phyloP scores from a whole-genome alignment of 2,113 vertebrate genomes.

The Leptocoma aspasia region DNA sequence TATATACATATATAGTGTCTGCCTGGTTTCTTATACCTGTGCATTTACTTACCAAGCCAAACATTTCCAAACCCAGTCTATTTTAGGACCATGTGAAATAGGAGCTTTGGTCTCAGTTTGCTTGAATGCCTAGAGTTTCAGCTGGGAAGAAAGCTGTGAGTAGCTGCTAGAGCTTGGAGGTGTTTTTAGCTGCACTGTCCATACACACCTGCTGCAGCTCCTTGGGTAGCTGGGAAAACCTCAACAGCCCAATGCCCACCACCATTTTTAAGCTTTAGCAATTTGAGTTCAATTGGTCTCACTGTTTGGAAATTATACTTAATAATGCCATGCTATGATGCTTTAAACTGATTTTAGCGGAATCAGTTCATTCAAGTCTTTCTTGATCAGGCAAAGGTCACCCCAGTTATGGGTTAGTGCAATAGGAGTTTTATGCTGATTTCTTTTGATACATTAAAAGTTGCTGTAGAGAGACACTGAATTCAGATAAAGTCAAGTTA shows the following conservation, averaged over 20 bases:
- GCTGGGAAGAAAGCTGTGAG: neutral
- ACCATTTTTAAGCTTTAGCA: neutral
- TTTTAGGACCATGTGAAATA: neutral
- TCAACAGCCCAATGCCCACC: neutral
- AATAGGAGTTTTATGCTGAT: neutral
- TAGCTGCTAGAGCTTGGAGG: neutral
- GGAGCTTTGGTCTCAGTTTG: neutral
- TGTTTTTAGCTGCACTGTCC: neutral
- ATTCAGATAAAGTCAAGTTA: neutral
- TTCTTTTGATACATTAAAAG: neutral
- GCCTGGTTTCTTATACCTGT: neutral
- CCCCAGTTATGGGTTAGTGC: rapidly evolving
- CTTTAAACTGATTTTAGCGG: neutral
- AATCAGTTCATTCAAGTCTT: neutral
- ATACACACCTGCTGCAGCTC: rapidly evolving
- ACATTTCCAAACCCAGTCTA: neutral
- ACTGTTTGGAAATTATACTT: neutral
- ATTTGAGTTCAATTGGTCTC: neutral
- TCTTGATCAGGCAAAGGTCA: neutral
- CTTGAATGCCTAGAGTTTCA: neutral
- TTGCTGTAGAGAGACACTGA: neutral
- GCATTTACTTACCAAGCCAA: neutral
- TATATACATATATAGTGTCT: neutral
- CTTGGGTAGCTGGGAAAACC: neutral
- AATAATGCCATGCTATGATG: neutral